A percentile compares a stretch with the other conserved stretches of the same genome.
These are phyloP conservation scores for Urosaurus nigricauda DNA, from an alignment of 2,797 vertebrate genomes.

Conservation along the genomic window DNA sequence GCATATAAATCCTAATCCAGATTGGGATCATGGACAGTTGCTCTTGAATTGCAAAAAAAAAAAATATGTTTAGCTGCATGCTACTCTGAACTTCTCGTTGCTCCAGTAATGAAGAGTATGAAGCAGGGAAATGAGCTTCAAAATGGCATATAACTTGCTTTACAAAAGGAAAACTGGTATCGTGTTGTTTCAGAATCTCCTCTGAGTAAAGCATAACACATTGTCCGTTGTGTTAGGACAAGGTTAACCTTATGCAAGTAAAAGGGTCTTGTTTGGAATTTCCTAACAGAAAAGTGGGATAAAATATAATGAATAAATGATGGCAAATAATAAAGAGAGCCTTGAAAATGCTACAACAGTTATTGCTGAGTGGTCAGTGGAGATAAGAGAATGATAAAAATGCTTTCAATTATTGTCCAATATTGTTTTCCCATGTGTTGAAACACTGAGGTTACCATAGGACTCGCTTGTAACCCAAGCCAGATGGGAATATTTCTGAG, in stretches of 20 bases:
- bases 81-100: background rate
- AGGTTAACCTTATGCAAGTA: background rate
- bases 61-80: background rate
- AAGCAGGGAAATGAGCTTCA: background rate
- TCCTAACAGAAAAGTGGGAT: background rate
- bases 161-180: background rate
- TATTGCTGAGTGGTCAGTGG: background rate
- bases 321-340: background rate
- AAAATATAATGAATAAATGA: background rate
- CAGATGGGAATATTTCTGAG: constrained; percentile 12
- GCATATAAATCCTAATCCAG: too few relatives aligned
- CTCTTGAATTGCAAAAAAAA: too few relatives aligned
- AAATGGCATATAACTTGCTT: background rate
- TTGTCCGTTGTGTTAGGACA: background rate
- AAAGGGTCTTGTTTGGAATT: background rate
- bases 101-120: background rate
- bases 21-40: too few relatives aligned
- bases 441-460: background rate
- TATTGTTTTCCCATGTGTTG: background rate
- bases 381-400: background rate
- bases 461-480: background rate
- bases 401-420: background rate
- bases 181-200: background rate
- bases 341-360: background rate
- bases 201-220: background rate